A percentile compares a stretch with the other conserved stretches of the same genome.
Evolutionary conservation across 2,888 invertebrate genomes (phyloP).

Genomic region (Adela reaumurella): DNA sequence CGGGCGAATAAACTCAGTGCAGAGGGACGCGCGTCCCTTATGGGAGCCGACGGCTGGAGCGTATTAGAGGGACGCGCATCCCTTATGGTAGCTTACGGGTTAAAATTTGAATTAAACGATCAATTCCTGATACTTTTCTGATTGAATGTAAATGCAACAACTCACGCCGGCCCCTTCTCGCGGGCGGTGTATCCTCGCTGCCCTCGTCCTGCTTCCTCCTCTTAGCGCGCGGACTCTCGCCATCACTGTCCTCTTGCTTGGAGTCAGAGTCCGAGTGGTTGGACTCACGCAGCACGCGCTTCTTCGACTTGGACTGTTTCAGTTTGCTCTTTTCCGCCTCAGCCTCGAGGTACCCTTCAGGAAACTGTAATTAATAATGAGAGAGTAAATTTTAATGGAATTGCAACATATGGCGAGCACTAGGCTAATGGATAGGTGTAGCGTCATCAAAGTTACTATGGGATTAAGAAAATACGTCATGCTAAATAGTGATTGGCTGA

Average conservation of each 20-base stretch:
- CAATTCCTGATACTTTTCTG: too few relatives aligned
- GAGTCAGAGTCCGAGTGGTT: conserved; percentile 23
- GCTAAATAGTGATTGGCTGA: too few relatives aligned
- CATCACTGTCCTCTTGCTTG: conserved; percentile 14
- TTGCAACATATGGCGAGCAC: too few relatives aligned
- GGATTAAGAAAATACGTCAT: not conserved
- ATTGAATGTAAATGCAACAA: too few relatives aligned
- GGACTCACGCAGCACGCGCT: conserved; percentile 23
- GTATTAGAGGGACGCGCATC: too few relatives aligned
- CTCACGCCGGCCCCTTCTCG: not conserved
- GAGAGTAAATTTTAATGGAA: not conserved
- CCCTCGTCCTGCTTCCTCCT: conserved; percentile 9
- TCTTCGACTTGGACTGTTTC: conserved; percentile 16
- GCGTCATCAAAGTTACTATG: not conserved
- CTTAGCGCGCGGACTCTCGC: conserved; percentile 14
- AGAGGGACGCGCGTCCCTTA: too few relatives aligned
- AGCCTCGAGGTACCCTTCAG: conserved; percentile 68
- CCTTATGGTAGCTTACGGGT: too few relatives aligned
- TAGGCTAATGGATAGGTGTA: too few relatives aligned
- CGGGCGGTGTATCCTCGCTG: not conserved
- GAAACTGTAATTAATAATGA: conserved; percentile 49
- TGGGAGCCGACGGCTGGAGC: too few relatives aligned
- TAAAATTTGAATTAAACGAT: too few relatives aligned
- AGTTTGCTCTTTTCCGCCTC: conserved; percentile 43
- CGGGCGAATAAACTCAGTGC: too few relatives aligned